Conservation (phyloP, 2,888 invertebrate genomes). For the Heliconius erato region DNA sequence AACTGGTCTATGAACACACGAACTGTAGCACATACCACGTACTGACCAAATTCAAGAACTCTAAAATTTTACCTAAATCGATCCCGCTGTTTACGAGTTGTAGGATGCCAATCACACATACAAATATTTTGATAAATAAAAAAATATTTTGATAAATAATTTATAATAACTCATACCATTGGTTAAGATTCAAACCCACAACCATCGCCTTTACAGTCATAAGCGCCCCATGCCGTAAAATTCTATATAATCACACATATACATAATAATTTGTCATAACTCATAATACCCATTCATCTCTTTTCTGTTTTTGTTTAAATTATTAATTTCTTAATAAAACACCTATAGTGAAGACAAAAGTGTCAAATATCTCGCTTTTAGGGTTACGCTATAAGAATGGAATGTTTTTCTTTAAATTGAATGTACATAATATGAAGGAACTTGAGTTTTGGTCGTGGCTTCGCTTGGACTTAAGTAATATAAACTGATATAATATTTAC, state of each 20-base stretch:
- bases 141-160: not conserved
- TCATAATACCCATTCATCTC: conserved; percentile 8
- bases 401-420: not conserved
- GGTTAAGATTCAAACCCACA: not conserved
- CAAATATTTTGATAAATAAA: too few relatives aligned
- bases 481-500: too few relatives aligned
- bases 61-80: too few relatives aligned
- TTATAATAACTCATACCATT: not conserved
- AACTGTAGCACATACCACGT: too few relatives aligned
- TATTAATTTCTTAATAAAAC: conserved; percentile 18
- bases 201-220: not conserved
- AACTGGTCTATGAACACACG: too few relatives aligned
- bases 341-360: conserved; percentile 10
- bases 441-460: too few relatives aligned
- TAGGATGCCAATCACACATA: too few relatives aligned
- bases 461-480: too few relatives aligned
- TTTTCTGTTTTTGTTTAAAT: conserved; percentile 15
- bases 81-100: too few relatives aligned
- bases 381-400: not conserved
- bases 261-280: not conserved
- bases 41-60: too few relatives aligned
- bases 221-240: not conserved
- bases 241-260: not conserved
- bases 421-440: too few relatives aligned
- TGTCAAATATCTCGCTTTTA: conserved; percentile 13